Evolutionary conservation across 2,888 invertebrate species (phyloP), one percentile per base, ranked within the genome.

Genomic region (Drosophila bunnanda): DNA sequence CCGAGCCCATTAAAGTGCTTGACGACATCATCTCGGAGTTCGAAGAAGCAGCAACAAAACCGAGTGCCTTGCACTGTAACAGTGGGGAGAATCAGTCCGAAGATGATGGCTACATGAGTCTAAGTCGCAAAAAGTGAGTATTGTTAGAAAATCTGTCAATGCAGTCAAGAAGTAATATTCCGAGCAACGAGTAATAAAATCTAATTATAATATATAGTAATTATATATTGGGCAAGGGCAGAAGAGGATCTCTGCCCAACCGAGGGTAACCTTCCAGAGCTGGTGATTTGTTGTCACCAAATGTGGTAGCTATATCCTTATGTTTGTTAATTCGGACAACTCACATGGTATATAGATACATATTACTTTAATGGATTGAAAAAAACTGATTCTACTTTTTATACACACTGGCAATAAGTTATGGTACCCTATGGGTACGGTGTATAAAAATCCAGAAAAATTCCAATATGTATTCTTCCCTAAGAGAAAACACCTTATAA

Each of bases 21-120:
- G 97, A 97, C 94, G 96, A 96, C 92, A 97, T 97, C 93, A 94
- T 97, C 93, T 97, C 97, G 87, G 97, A 97, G 93, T 97, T 97
- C 94, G 97, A 97, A 94, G 97, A 97, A 93, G 90, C 90, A 32
- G 90, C 92, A 71, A 91, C 91, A 39, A 90, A 90, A 74, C 92
- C 92, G 36, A 88, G 88, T 69, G 91, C 91, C 70, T 77, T 90
- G 75, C 82, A 88, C 52, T 90, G 90, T 75, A 90, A 90, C 91
- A 96, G 96, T 93, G 96, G 96, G 92, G 96, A 96, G 84, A 96
- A 96, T 92, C 96, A 96, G 92, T 96, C 96, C 65, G 97, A 97
- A 92, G 97, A 97, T 94, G 97, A 97, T 94, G 97, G 97, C 92
- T 97, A 97, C 93, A 97, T 97, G 96, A 97, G 97, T 93, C 96